phyloP scores from a whole-genome alignment of 1,140 invertebrate species.

The Drosophila mauritiana region DNA sequence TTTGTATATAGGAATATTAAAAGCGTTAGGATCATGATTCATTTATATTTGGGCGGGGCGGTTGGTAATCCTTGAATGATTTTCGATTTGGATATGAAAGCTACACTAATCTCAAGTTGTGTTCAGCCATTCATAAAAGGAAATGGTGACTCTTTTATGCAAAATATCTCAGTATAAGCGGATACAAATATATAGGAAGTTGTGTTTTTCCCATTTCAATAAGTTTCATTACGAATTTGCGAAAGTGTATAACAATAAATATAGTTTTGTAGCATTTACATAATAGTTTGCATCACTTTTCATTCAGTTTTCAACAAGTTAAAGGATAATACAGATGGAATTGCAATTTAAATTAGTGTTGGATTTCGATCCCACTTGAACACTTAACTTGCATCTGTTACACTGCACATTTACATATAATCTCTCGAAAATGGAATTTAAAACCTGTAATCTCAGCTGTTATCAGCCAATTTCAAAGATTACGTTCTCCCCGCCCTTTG shows the following conservation, averaged over 20 bases:
- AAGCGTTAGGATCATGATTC: slow-evolving; percentile 37
- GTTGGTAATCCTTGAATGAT: background rate
- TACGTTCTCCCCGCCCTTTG: slow-evolving; percentile 9
- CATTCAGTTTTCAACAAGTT: background rate
- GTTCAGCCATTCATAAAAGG: slow-evolving; percentile 1
- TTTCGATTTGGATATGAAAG: background rate
- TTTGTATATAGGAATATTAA: slow-evolving; percentile 48
- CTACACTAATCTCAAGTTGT: slow-evolving; percentile 2
- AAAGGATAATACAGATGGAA: background rate
- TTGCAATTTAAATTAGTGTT: background rate
- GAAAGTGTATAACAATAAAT: slow-evolving; percentile 1
- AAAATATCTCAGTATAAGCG: background rate
- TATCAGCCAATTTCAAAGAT: background rate
- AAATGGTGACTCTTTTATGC: background rate
- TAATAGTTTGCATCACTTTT: background rate
- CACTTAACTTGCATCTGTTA: too few species aligned
- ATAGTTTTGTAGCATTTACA: slow-evolving; percentile 3
- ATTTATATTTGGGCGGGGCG: slow-evolving; percentile 6
- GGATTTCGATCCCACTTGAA: background rate
- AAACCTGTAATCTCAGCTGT: too few species aligned
- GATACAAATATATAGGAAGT: background rate
- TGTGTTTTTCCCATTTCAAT: background rate
- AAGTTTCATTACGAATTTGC: background rate
- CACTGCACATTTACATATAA: slow-evolving; percentile 3
- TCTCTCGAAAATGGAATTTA: too few species aligned